Evolutionary conservation across 2,113 vertebrate species (phyloP), one percentile per base, ranked within the genome.

Genomic region (Oryzias curvinotus): DNA sequence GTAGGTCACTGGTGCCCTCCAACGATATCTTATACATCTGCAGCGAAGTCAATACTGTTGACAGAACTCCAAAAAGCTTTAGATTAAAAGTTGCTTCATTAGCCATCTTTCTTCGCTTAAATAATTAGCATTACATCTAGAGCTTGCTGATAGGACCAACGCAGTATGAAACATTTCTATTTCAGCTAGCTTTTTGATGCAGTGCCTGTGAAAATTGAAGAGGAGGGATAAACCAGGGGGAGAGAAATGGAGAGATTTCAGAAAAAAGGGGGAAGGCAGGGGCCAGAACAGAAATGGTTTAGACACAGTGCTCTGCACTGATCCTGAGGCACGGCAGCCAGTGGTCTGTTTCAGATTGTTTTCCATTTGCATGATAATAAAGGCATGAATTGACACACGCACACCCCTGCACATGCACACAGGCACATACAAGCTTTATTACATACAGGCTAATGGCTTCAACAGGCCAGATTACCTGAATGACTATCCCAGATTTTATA

Each of bases 361-460:
- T 85, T 26, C 67, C 68, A 88, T 89, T 88, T 88, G 80, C 88
- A 88, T 89, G 75, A 87, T 85, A 88, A 86, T 88, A 77, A 78
- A 62, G 78, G 58, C 78, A 75, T 66, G 72, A 52, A 55, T 80
- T 77, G 69, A 72, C 51, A 54, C 64, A 60, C 54, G 36, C 53
- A 64, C 28, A 15, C 7, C 53, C 48, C 45, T 49, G 51, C 52
- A 54, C 18, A 65, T 66, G 57, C 52, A 44, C n/a, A 45, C 12
- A 14, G 19, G 41, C 70, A 76, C 73, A 70, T 54, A 68, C 41
- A 26, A 21, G 25, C 45, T 80, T 77, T 87, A 81, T 79, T 80
- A 72, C 78, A 68, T 58, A 66, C 75, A 78, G 52, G 61, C 30
- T 68, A 51, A 16, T 23, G 28, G 50, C 68, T 87, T 68, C 76